Base-by-base conservation (phyloP, 2,888 invertebrate species). In the Salticus scenicus region DNA sequence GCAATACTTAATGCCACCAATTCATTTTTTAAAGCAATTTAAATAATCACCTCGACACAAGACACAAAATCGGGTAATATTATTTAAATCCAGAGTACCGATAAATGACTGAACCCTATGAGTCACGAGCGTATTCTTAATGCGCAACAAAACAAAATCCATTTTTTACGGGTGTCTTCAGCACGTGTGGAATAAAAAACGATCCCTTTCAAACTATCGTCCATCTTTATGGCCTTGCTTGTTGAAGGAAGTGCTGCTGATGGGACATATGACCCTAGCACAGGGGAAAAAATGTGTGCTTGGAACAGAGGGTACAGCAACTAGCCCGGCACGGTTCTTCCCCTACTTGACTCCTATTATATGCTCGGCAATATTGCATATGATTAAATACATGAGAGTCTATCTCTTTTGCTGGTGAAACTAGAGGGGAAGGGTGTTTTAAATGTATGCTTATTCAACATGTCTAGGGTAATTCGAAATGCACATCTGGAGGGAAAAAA, bases 321-420 rank as follows among this genome's bases (percentile, higher is more conserved):
- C 1, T 20, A 24, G 47, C 10, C 10, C 12, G 7, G 7, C 37
- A 7, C 12, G 12, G 7, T 57, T 57, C 24, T 1, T 5, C 24
- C 24, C 57, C 24, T 24, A 57, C 57, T 57, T 57, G 57, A 57
- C 57, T 57, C 57, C 57, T 57, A 57, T 57, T 57, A 57, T 57
- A 57, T 24, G 57, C 57, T 5, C 24, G 57, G 57, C 24, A 24
- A 24, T 24, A 24, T 17, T 57, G 57, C 57, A 57, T 57, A 24
- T 57, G 57, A 57, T 57, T 57, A 47, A 57, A 24, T 57, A 24
- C 24, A 24, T 17, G 1, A 24, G 5, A 24, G 24, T 24, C 24
- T 20, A 20, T 47, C 42, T 10, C 10, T 17, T 17, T 47, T 7
- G 5, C 8, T 24, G 2, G 24, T 24, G 24, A 5, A 7, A 17